Base-by-base conservation (phyloP, 2,888 invertebrate species). In the Anaspis maculata region DNA sequence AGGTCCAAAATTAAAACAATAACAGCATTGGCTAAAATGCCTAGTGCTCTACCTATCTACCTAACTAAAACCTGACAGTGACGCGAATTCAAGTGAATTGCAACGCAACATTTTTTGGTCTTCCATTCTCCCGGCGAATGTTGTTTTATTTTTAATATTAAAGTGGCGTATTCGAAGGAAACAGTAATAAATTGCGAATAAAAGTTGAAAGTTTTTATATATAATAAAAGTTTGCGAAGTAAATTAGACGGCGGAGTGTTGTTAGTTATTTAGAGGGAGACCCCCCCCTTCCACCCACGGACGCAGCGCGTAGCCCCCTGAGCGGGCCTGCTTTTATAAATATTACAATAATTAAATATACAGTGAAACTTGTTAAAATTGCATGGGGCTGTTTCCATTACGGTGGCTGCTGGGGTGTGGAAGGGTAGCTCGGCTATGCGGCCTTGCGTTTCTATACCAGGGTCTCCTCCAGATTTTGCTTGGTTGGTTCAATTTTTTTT, bases 341-440 rank as follows among this genome's bases (percentile, higher is more conserved):
- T 62, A 62, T 61, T 62, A 59, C 61, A 61, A 64, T 62, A 62
- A 64, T 64, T 62, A 63, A 61, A 62, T 63, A 62, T 62, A 60
- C 58, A 57, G 56, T 51, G 56, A 52, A 57, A 56, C 42, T 51
- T 48, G 46, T 49, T 49, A 49, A 48, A 50, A 48, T 48, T 59
- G 57, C 54, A 58, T 59, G 54, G 57, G 53, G 56, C 49, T 50
- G 51, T 47, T 52, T 52, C 56, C 56, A 55, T 57, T 56, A 46
- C 46, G 42, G 41, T 34, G 41, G 32, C 34, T 35, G 45, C 34
- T 35, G 45, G 43, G 47, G 51, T 51, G 46, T 41, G 48, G 45
- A 48, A 47, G 45, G 49, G 49, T 49, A 36, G 36, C 33, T 42
- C 26, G 33, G 24, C 12, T 24, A 24, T 11, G 10, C 24, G 19